Evolutionary conservation across 37 sponge, comb jelly and placozoan genomes (phyloP).

Genomic region (Beroe forskalii): DNA sequence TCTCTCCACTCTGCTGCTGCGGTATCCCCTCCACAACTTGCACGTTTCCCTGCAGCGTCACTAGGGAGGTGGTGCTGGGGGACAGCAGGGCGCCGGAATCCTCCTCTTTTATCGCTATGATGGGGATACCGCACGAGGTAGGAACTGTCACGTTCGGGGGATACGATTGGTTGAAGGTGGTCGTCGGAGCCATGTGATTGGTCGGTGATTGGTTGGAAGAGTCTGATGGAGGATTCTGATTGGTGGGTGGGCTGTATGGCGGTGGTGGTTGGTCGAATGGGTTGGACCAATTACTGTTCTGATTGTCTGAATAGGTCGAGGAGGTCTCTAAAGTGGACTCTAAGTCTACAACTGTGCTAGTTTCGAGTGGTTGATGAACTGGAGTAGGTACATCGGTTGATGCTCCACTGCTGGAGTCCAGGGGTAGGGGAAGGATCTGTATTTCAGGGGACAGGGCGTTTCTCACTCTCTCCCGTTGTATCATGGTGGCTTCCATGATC

Average conservation of each 20-base stretch:
- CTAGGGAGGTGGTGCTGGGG: neutral
- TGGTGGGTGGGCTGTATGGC: neutral
- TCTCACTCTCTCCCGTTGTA: neutral
- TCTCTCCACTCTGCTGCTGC: too few species aligned
- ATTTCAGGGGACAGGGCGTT: neutral
- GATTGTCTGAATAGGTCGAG: neutral
- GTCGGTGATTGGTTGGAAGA: neutral
- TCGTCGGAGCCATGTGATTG: neutral
- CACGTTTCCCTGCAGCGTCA: too few species aligned
- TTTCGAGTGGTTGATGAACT: neutral
- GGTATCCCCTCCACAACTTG: too few species aligned
- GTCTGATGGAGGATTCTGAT: neutral
- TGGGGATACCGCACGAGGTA: neutral
- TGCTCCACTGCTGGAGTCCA: neutral
- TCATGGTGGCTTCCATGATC: neutral
- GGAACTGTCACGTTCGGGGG: neutral
- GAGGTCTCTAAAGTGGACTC: neutral
- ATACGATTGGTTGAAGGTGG: neutral
- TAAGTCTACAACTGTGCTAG: neutral
- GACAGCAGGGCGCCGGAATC: neutral
- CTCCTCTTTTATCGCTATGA: neutral
- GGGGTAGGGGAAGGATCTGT: neutral
- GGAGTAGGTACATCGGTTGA: neutral
- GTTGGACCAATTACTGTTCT: neutral
- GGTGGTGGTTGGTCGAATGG: neutral